Conservation (phyloP, 2,797 vertebrate genomes). For the Spheniscus humboldti region DNA sequence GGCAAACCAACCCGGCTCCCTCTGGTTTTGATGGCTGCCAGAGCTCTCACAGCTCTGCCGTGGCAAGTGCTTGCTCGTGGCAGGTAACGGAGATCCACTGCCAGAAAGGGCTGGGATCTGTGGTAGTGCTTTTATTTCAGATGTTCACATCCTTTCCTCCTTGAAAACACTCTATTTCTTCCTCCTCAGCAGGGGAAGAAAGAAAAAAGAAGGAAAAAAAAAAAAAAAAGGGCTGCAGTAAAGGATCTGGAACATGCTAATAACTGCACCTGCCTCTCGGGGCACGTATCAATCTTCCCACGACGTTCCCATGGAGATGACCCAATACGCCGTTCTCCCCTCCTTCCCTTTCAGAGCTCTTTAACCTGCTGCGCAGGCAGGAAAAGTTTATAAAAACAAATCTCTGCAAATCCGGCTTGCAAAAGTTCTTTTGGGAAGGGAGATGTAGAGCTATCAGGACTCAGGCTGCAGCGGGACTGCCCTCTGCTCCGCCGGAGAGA, state of each 20-base stretch:
- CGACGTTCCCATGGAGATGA: conserved; percentile 1
- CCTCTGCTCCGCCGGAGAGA: not conserved
- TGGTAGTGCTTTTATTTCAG: not conserved
- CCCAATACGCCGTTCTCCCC: not conserved
- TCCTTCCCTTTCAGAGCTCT: not conserved
- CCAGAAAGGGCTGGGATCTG: not conserved
- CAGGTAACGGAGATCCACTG: not conserved
- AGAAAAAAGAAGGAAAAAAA: not conserved
- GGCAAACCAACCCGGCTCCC: accelerated
- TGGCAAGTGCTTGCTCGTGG: accelerated
- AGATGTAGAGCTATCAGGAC: accelerated
- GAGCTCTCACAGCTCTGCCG: not conserved
- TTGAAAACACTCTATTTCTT: not conserved
- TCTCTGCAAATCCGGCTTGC: not conserved
- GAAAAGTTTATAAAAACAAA: not conserved
- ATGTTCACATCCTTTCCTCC: not conserved
- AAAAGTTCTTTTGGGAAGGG: not conserved
- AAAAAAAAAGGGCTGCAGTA: not conserved
- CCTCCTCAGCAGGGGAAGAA: not conserved
- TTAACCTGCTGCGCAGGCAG: not conserved
- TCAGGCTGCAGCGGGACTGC: not conserved
- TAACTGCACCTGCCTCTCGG: not conserved
- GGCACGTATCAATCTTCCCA: conserved; percentile 5
- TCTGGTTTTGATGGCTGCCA: accelerated
- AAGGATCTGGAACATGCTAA: conserved; percentile 19